Conservation (phyloP, 2,888 invertebrate genomes). For the Tenodera sinensis region DNA sequence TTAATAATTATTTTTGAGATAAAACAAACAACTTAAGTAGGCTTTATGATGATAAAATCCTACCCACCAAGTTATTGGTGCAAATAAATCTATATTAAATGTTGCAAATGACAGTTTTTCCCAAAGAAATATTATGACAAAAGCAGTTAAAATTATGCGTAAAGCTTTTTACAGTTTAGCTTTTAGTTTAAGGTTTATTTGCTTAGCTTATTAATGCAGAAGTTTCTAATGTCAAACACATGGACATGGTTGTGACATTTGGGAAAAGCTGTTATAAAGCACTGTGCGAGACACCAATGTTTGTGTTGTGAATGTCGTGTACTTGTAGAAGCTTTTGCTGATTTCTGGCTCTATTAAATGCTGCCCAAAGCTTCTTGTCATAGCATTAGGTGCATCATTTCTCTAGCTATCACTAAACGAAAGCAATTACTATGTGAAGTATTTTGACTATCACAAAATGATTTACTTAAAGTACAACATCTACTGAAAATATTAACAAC, state of each 20-base stretch:
- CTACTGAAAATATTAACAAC: too few relatives aligned
- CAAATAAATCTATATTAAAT: not conserved
- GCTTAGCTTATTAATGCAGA: not conserved
- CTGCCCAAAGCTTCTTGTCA: not conserved
- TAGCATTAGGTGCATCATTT: not conserved
- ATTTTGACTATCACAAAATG: too few relatives aligned
- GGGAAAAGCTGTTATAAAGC: not conserved
- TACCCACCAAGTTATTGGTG: not conserved
- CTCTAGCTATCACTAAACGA: not conserved
- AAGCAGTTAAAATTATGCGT: not conserved
- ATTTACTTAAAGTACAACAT: too few relatives aligned
- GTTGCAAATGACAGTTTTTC: not conserved
- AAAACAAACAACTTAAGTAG: not conserved
- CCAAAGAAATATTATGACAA: not conserved
- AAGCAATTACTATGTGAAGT: too few relatives aligned
- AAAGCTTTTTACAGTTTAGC: not conserved
- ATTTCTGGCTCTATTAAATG: not conserved
- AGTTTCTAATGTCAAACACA: not conserved
- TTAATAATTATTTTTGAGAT: not conserved
- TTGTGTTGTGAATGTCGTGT: not conserved
- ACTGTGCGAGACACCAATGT: not conserved
- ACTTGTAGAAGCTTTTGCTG: not conserved
- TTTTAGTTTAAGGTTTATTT: not conserved
- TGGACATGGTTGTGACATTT: not conserved
- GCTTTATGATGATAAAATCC: not conserved